Percentiles rank a stretch among this genome's conserved stretches.
Conservation (phyloP, 2,888 invertebrate genomes). For the Rhaphigaster nebulosa region DNA sequence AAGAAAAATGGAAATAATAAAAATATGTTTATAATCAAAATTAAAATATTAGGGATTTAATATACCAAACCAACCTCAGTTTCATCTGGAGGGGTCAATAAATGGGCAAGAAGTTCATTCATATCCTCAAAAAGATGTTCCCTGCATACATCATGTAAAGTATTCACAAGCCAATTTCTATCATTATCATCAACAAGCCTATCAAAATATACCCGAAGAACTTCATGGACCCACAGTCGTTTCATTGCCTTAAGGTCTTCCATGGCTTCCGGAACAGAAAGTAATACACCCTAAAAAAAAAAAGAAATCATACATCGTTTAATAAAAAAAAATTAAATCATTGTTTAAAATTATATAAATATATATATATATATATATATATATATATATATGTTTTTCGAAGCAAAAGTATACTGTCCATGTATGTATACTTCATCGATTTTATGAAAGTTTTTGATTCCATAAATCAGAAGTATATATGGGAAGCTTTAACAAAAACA, state of each 20-base stretch:
- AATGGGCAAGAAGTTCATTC: constrained; percentile 78
- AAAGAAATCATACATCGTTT: no score
- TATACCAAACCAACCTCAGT: not conserved
- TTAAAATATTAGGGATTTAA: not conserved
- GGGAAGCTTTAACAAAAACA: no score
- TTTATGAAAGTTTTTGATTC: no score
- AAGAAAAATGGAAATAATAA: not conserved
- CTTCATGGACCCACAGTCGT: constrained; percentile 94
- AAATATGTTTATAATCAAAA: constrained; percentile 34
- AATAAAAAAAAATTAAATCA: no score
- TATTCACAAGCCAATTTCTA: constrained; percentile 83
- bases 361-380: no score
- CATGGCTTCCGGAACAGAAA: constrained; percentile 93
- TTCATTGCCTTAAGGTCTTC: constrained; percentile 89
- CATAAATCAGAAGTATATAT: no score
- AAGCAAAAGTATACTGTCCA: no score
- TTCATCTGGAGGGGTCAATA: constrained; percentile 69
- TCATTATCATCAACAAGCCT: constrained; percentile 89
- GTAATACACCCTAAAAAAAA: constrained; percentile 80
- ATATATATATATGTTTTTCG: no score
- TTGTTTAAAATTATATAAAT: no score
- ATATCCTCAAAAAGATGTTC: constrained; percentile 77
- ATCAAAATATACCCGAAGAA: constrained; percentile 92
- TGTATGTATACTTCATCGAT: no score
- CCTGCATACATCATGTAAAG: constrained; percentile 76